A percentile compares a stretch with the other conserved stretches of the same genome.
These are phyloP conservation scores for Allygus modestus DNA, from an alignment of 2,888 invertebrate species.

Conservation along the genomic window DNA sequence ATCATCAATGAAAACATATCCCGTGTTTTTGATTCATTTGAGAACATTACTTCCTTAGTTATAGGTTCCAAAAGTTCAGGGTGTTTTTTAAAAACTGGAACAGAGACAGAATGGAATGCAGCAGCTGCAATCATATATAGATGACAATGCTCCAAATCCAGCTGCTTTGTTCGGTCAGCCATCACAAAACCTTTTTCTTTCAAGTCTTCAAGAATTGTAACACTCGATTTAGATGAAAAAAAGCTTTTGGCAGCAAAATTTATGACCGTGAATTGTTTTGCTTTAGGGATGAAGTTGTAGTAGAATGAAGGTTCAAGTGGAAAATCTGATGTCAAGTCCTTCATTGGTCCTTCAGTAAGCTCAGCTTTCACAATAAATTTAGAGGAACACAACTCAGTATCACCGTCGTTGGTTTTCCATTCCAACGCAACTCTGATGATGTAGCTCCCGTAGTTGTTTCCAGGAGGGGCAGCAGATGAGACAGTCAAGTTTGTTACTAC, in stretches of 20 bases:
- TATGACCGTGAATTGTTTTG: background rate
- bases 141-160: conserved; percentile 45
- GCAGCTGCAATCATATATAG: conserved; percentile 20
- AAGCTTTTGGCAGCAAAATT: conserved; percentile 23
- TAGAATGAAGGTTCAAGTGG: conserved; percentile 28
- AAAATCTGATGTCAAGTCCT: background rate
- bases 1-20: background rate
- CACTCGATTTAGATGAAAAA: background rate
- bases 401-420: background rate
- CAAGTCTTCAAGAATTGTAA: conserved; percentile 48
- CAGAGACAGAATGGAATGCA: conserved; percentile 9
- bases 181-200: conserved; percentile 37
- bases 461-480: conserved; percentile 7
- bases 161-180: conserved; percentile 21
- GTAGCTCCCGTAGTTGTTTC: conserved; percentile 36
- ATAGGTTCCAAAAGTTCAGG: conserved; percentile 31
- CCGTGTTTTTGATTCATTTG: background rate
- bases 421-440: background rate
- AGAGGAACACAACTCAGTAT: background rate
- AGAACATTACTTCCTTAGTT: conserved; percentile 9
- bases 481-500: background rate
- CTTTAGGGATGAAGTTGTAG: conserved; percentile 12
- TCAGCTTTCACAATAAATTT: conserved; percentile 30
- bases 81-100: conserved; percentile 32
- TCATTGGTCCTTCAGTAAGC: background rate